Evolutionary conservation across 2,113 vertebrate species (phyloP).

Genomic region (Scalopus aquaticus): DNA sequence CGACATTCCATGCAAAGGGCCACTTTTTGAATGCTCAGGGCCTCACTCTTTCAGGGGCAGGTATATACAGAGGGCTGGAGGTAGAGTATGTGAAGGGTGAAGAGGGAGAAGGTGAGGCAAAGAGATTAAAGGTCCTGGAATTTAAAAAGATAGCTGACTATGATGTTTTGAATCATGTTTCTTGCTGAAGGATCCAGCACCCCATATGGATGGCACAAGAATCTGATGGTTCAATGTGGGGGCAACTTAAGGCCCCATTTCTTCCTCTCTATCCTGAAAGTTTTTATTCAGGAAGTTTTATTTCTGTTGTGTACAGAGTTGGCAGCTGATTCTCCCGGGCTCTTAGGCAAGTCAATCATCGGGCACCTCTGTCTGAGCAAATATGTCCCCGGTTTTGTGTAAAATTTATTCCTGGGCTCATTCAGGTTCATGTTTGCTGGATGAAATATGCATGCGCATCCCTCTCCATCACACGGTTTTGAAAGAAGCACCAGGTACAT

Average conservation of each 20-base stretch:
- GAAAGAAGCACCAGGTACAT: rapidly evolving
- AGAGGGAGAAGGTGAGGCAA: background rate
- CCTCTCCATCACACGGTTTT: background rate
- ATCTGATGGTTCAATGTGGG: background rate
- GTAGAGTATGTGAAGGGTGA: rapidly evolving
- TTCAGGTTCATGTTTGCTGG: background rate
- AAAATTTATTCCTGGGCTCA: background rate
- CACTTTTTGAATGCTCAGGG: background rate
- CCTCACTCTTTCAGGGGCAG: background rate
- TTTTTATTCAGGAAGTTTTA: background rate
- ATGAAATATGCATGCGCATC: background rate
- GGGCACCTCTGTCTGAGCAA: background rate
- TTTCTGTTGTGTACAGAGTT: background rate
- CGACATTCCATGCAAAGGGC: background rate
- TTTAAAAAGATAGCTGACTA: background rate
- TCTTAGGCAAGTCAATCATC: background rate
- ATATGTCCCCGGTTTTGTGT: background rate
- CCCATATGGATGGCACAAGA: background rate
- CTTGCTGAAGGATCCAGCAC: background rate
- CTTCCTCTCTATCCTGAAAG: background rate
- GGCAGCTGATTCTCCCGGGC: background rate
- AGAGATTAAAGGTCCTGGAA: background rate
- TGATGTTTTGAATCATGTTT: background rate
- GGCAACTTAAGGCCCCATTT: background rate
- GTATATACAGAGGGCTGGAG: rapidly evolving